phyloP scores from a whole-genome alignment of 2,797 vertebrate genomes.

The Enteromius thamalakanensis region DNA sequence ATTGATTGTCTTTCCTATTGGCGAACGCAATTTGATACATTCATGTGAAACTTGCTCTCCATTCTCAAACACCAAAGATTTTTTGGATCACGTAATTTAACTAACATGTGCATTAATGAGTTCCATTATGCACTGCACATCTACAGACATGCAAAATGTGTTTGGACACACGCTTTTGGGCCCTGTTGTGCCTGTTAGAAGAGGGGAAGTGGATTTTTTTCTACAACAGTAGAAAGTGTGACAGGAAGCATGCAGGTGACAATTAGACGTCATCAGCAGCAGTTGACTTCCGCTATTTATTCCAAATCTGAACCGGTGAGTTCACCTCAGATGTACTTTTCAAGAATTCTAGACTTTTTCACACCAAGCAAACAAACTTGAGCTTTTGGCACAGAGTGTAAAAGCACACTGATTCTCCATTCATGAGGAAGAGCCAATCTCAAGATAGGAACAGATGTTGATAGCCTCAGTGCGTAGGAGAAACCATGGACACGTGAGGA shows the following conservation, averaged over 20 bases:
- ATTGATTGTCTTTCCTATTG: conserved; percentile 54
- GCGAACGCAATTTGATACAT: conserved; percentile 42
- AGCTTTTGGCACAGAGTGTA: conserved; percentile 5
- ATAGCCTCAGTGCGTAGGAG: conserved; percentile 17
- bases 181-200: not conserved
- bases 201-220: not conserved
- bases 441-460: conserved; percentile 63
- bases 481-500: conserved; percentile 23
- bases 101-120: conserved; percentile 41
- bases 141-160: conserved; percentile 29
- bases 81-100: conserved; percentile 51
- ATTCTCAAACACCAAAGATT: conserved; percentile 30
- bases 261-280: not conserved
- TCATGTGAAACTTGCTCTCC: conserved; percentile 46
- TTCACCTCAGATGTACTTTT: not conserved
- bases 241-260: not conserved
- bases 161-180: conserved; percentile 15
- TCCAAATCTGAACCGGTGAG: not conserved
- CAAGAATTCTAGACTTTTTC: not conserved
- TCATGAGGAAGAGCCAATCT: conserved; percentile 47
- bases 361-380: not conserved
- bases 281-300: not conserved
- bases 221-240: not conserved
- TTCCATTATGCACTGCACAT: conserved; percentile 16
- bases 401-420: conserved; percentile 27